Conservation (phyloP, 2,113 vertebrate genomes). For the Eptatretus burgeri region DNA sequence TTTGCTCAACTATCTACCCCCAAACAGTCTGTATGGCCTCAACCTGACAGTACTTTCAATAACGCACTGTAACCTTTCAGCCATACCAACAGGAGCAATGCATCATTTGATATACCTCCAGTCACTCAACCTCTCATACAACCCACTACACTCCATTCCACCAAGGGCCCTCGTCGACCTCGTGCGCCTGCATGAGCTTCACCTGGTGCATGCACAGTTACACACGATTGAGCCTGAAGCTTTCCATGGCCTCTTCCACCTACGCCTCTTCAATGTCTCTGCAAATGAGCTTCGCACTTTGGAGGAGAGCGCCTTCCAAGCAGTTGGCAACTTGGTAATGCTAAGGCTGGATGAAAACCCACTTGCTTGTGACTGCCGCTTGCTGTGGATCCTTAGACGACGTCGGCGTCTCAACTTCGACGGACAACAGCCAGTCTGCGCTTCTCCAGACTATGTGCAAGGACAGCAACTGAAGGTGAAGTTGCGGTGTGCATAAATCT, state of each 20-base stretch:
- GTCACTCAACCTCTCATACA: conserved; percentile 8
- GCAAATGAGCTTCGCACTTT: background rate
- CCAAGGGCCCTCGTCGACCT: background rate
- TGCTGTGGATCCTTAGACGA: conserved; percentile 4
- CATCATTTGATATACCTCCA: background rate
- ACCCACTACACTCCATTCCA: conserved; percentile 7
- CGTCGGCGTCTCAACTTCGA: conserved; percentile 3
- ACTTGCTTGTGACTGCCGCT: conserved; percentile 1
- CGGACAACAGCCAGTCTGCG: conserved; percentile 3
- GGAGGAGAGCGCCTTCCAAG: conserved; percentile 1
- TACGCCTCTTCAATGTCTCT: background rate
- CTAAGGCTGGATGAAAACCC: conserved; percentile 3
- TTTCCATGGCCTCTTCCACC: background rate
- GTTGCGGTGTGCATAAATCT: background rate
- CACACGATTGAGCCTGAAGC: background rate
- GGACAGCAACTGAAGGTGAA: background rate
- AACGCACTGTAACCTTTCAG: conserved; percentile 7
- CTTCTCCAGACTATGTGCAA: background rate
- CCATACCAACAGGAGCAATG: background rate
- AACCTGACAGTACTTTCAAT: conserved; percentile 6
- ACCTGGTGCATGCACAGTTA: conserved; percentile 3
- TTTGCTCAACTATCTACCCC: background rate
- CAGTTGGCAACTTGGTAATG: background rate
- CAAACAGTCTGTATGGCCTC: background rate
- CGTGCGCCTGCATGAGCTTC: conserved; percentile 2